Conservation (phyloP, 2,797 vertebrate genomes). For the Artibeus jamaicensis region DNA sequence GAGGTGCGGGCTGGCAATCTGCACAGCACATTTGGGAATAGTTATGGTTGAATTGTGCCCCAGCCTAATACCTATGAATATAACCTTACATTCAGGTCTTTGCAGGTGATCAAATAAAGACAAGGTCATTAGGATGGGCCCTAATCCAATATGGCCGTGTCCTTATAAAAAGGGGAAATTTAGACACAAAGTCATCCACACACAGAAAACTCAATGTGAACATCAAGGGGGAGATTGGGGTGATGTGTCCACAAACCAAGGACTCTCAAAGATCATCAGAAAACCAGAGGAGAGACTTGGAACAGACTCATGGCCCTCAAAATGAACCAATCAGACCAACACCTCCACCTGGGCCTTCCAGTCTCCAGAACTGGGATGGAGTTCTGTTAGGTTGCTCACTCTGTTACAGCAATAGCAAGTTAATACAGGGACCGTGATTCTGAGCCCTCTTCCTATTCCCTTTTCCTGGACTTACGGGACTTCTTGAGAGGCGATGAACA, state of each 20-base stretch:
- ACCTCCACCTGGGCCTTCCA: background rate
- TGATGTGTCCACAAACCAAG: background rate
- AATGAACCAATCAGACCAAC: background rate
- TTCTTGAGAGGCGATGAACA: background rate
- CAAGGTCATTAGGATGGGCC: background rate
- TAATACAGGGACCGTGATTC: background rate
- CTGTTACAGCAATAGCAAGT: background rate
- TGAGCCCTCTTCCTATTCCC: background rate
- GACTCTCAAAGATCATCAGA: rapidly evolving
- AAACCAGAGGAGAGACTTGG: background rate
- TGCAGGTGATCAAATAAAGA: background rate
- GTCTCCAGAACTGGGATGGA: background rate
- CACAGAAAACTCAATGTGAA: background rate
- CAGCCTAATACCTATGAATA: background rate
- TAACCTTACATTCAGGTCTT: background rate
- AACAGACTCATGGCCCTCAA: background rate
- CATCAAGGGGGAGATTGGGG: background rate
- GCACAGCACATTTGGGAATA: background rate
- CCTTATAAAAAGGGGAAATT: background rate
- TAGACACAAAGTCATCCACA: background rate
- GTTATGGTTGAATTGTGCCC: background rate
- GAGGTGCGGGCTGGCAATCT: too few relatives aligned
- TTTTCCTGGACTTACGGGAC: background rate
- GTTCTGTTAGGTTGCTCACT: background rate
- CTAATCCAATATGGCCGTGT: background rate